These are phyloP conservation scores for Hippopotamyrus pictus DNA, from an alignment of 2,797 vertebrate species.

Conservation along the genomic window DNA sequence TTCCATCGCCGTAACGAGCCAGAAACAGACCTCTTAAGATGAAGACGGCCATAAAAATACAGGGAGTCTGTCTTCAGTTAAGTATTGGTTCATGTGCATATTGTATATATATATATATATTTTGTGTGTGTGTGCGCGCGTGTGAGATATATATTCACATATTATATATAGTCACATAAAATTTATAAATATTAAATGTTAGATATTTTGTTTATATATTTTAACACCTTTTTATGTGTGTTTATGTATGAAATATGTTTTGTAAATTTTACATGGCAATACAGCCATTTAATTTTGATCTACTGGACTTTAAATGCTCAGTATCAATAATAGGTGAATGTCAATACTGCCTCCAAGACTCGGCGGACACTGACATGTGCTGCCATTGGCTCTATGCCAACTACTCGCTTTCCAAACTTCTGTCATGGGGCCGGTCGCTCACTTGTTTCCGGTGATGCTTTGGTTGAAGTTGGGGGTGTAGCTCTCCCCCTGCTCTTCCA, in stretches of 20 bases:
- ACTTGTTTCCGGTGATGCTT: constrained; percentile 82
- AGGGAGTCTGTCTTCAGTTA: not conserved
- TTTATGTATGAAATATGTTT: not conserved
- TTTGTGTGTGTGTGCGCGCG: too few species aligned
- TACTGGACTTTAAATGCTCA: not conserved
- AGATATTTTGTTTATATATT: too few species aligned
- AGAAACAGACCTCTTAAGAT: not conserved
- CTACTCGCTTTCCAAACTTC: too few species aligned
- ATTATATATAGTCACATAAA: too few species aligned
- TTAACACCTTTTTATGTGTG: too few species aligned
- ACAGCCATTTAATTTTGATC: not conserved
- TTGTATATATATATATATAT: too few species aligned
- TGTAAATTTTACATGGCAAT: not conserved
- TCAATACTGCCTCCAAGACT: not conserved
- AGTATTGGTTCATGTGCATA: not conserved
- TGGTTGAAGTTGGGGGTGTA: constrained; percentile 92
- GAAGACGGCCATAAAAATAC: not conserved
- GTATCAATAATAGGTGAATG: not conserved
- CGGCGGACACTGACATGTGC: not conserved
- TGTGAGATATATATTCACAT: too few species aligned
- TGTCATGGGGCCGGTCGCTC: constrained; percentile 37
- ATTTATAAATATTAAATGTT: too few species aligned
- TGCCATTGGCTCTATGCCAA: not conserved
- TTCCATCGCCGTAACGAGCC: not conserved
- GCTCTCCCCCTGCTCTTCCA: constrained; percentile 86